These are phyloP conservation scores for Eriocheir sinensis DNA, from an alignment of 1,140 invertebrate species.

Conservation along the genomic window DNA sequence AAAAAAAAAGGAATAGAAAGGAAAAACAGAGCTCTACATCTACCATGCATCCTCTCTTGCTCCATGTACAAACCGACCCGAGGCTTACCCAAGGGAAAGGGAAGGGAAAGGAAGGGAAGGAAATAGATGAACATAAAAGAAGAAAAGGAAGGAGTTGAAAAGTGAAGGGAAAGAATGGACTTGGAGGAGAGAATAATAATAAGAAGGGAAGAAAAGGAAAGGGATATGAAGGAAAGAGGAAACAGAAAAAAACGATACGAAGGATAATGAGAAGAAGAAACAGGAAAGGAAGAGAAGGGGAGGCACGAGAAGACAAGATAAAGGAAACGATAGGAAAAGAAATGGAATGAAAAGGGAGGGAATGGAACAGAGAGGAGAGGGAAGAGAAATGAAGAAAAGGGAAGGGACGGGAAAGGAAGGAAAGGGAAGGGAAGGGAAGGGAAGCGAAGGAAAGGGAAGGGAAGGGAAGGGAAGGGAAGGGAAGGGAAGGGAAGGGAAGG, in stretches of 20 bases:
- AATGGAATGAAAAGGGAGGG: background rate
- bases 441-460: slow-evolving; percentile 40
- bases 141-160: background rate
- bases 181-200: background rate
- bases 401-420: background rate
- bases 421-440: background rate
- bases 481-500: slow-evolving; percentile 44
- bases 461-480: slow-evolving; percentile 47
- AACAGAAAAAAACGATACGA: too few relatives aligned
- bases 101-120: background rate
- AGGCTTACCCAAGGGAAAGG: too few relatives aligned
- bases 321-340: background rate
- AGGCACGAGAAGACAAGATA: too few relatives aligned
- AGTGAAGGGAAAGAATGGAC: background rate
- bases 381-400: background rate
- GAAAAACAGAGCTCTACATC: too few relatives aligned
- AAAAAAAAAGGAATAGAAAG: too few relatives aligned
- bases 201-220: too few relatives aligned
- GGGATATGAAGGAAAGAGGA: background rate
- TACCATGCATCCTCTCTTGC: too few relatives aligned
- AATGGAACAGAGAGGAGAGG: background rate
- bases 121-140: background rate
- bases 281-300: too few relatives aligned
- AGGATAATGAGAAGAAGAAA: background rate
- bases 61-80: too few relatives aligned